phyloP scores from a whole-genome alignment of 2,113 vertebrate genomes.

The Lepisosteus oculatus region DNA sequence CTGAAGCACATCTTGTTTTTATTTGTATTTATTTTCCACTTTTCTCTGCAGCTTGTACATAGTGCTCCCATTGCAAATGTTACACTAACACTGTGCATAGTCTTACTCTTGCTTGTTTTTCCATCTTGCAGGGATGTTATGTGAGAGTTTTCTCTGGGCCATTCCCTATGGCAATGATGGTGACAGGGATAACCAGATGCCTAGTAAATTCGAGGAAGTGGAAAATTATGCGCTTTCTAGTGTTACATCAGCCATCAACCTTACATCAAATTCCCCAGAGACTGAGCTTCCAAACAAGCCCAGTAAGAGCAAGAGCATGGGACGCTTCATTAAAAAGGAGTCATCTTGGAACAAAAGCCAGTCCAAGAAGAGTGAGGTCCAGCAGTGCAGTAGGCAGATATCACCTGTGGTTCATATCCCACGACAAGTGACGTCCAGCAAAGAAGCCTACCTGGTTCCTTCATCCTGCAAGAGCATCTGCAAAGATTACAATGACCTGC shows the following conservation, averaged over 20 bases:
- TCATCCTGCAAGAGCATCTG: constrained; percentile 91
- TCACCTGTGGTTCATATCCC: constrained; percentile 58
- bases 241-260: constrained; percentile 40
- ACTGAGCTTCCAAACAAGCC: constrained; percentile 43
- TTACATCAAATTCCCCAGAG: constrained; percentile 25
- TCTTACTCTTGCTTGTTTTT: not conserved
- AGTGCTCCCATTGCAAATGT: too few species aligned
- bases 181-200: constrained; percentile 21
- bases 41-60: too few species aligned
- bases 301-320: constrained; percentile 47
- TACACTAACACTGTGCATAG: too few species aligned
- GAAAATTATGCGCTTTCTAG: constrained; percentile 35
- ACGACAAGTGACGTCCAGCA: constrained; percentile 42
- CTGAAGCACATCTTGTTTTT: too few species aligned
- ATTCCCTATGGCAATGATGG: constrained; percentile 62
- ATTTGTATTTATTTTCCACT: too few species aligned
- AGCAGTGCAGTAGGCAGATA: constrained; percentile 41
- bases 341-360: not conserved
- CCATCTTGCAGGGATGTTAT: constrained; percentile 76
- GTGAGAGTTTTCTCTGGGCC: constrained; percentile 80
- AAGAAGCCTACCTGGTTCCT: constrained; percentile 83
- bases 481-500: constrained; percentile 90
- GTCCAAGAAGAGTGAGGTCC: not conserved
- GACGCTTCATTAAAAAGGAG: constrained; percentile 26
- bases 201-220: not conserved